Evolutionary conservation across 2,797 vertebrate genomes (phyloP).

Genomic region (Hapalemur alaotrensis): DNA sequence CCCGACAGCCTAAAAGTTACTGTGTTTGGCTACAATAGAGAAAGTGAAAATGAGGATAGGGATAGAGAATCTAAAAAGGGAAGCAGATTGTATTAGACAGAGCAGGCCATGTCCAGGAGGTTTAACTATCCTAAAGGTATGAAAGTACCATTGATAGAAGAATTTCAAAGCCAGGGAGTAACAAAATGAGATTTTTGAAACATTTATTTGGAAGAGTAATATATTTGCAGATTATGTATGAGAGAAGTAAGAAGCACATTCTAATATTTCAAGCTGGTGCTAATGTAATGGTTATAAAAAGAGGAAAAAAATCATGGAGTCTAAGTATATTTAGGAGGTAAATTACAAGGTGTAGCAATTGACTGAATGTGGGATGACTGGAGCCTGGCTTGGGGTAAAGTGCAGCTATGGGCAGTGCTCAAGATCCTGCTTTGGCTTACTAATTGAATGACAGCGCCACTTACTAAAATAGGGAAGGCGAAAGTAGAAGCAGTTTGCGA

Average conservation of each 20-base stretch:
- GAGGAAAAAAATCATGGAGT: accelerated
- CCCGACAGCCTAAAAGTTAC: neutral
- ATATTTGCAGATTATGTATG: neutral
- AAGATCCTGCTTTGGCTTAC: neutral
- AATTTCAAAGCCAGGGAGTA: neutral
- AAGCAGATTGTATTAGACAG: neutral
- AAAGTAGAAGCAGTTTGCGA: neutral
- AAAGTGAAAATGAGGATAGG: neutral
- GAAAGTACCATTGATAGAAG: neutral
- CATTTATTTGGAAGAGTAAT: neutral
- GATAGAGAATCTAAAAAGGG: neutral
- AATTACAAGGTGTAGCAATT: neutral
- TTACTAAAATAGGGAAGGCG: neutral
- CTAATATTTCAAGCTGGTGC: neutral
- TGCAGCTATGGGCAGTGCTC: neutral
- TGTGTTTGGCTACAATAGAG: neutral
- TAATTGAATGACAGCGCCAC: neutral
- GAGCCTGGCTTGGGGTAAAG: neutral
- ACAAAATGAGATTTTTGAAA: neutral
- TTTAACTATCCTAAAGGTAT: neutral
- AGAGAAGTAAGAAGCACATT: neutral
- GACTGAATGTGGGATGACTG: neutral
- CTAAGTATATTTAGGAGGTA: neutral
- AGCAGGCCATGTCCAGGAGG: neutral
- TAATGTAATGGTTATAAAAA: neutral